Conservation (phyloP, 92 coral and sea anemone species). For the Parazoanthus darwini region DNA sequence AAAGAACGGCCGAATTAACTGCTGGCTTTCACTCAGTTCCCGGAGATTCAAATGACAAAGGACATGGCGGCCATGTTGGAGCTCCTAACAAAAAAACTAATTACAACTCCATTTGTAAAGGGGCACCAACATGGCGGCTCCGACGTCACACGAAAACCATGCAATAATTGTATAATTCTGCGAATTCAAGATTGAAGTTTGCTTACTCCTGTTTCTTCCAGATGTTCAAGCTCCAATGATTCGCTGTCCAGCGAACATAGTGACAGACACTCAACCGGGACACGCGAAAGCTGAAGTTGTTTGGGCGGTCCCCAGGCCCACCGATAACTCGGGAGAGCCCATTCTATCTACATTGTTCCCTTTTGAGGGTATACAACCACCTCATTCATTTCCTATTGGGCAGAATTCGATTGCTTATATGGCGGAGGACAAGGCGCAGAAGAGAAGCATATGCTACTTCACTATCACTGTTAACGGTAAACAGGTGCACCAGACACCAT, state of each 20-base stretch:
- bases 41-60: too few species aligned
- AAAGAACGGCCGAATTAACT: too few species aligned
- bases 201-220: not conserved
- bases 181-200: not conserved
- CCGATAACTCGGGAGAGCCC: constrained; percentile 3
- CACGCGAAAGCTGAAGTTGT: not conserved
- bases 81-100: too few species aligned
- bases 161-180: too few species aligned
- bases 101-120: too few species aligned
- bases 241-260: constrained; percentile 22
- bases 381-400: constrained; percentile 9
- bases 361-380: not conserved
- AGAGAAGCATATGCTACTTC: constrained; percentile 16
- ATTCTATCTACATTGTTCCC: constrained; percentile 7
- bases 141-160: too few species aligned
- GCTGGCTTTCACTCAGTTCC: too few species aligned
- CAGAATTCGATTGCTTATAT: constrained; percentile 17
- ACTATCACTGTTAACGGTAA: constrained; percentile 29
- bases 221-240: not conserved
- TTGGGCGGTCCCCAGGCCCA: constrained; percentile 25
- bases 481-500: not conserved
- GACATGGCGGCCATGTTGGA: too few species aligned
- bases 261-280: constrained; percentile 13
- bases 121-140: too few species aligned
- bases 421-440: not conserved